These are phyloP conservation scores for Aricia artaxerxes DNA, from an alignment of 2,888 invertebrate genomes.

Conservation along the genomic window DNA sequence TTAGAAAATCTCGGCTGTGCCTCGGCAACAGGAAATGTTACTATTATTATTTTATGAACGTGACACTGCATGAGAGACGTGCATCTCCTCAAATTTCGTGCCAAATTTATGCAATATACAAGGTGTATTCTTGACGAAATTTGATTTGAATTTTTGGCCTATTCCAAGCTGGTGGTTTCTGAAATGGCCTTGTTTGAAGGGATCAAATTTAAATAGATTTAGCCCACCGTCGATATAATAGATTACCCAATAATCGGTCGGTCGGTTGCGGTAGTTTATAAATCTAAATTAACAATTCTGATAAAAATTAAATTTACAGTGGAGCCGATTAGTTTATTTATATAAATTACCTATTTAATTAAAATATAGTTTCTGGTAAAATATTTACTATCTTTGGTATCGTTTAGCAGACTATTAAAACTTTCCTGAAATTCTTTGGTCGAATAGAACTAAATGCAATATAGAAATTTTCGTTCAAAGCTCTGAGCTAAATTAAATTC, in stretches of 20 bases:
- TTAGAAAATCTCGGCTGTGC: constrained; percentile 29
- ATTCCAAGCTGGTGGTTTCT: not conserved
- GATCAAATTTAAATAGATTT: not conserved
- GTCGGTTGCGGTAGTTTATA: not conserved
- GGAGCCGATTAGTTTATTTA: too few relatives aligned
- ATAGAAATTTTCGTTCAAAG: not conserved
- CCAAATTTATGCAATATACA: constrained; percentile 24
- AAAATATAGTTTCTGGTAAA: not conserved
- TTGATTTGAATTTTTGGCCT: not conserved
- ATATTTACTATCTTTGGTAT: not conserved
- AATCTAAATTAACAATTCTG: not conserved
- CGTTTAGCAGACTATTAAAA: not conserved
- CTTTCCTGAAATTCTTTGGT: constrained; percentile 1
- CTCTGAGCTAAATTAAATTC: constrained; percentile 8
- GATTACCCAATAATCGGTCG: too few relatives aligned
- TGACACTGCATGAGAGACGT: constrained; percentile 26
- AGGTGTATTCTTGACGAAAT: not conserved
- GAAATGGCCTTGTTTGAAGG: not conserved
- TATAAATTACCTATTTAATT: too few relatives aligned
- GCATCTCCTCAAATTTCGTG: constrained; percentile 18
- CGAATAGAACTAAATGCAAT: not conserved
- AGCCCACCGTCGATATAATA: too few relatives aligned
- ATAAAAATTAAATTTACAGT: not conserved
- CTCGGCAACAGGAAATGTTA: constrained; percentile 27
- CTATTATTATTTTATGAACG: constrained; percentile 32